Evolutionary conservation across 2,113 vertebrate genomes (phyloP).

Genomic region (Rhombomys opimus): DNA sequence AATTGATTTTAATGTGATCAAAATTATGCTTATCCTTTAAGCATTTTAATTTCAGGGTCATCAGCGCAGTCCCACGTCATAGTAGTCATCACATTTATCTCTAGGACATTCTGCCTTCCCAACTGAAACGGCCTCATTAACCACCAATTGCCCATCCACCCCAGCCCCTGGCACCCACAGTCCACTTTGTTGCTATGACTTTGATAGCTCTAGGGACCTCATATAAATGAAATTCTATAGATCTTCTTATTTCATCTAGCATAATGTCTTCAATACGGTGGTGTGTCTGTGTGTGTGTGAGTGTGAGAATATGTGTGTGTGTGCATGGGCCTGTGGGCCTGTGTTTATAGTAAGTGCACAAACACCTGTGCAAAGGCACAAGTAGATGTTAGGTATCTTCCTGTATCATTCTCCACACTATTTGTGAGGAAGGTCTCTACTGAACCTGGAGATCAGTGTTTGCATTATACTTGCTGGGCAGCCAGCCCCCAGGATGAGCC

Average conservation of each 20-base stretch:
- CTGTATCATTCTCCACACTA: neutral
- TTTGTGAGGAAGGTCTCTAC: neutral
- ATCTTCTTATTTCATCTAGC: neutral
- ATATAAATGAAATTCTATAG: accelerated
- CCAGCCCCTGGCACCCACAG: neutral
- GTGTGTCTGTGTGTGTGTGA: neutral
- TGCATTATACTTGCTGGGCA: neutral
- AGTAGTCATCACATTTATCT: neutral
- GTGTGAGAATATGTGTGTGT: neutral
- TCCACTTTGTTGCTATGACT: neutral
- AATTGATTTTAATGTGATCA: neutral
- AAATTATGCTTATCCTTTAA: neutral
- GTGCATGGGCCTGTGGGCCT: neutral
- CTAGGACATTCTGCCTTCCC: too few species aligned
- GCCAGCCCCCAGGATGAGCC: too few species aligned
- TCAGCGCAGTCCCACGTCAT: accelerated
- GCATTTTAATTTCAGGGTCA: neutral
- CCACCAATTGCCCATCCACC: too few species aligned
- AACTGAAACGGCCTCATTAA: neutral
- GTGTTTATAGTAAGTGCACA: neutral
- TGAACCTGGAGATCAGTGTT: neutral
- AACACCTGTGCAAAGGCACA: too few species aligned
- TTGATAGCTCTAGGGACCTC: neutral
- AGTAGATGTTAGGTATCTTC: neutral
- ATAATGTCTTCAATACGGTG: neutral